Evolutionary conservation across 1,140 invertebrate species (phyloP).

Genomic region (Drosophila burlai): DNA sequence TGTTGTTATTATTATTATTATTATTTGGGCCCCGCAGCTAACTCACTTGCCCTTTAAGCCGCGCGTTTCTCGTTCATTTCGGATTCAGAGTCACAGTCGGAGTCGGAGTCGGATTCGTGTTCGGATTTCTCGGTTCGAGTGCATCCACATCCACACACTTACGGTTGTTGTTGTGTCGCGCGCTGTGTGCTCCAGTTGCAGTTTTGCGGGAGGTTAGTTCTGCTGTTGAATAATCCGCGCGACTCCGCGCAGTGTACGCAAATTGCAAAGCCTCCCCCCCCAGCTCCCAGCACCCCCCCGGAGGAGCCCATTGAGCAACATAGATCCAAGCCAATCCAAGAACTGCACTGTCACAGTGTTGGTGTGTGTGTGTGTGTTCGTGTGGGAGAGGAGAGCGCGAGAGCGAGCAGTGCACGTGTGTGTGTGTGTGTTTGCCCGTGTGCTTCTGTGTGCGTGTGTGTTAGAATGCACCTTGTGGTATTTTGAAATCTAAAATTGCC

Average conservation of each 20-base stretch:
- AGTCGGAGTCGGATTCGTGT: conserved; percentile 26
- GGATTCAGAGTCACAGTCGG: conserved; percentile 46
- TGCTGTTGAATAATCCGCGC: conserved; percentile 68
- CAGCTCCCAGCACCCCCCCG: conserved; percentile 23
- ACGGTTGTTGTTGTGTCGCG: conserved; percentile 38
- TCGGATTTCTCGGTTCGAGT: conserved; percentile 55
- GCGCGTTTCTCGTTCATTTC: conserved; percentile 52
- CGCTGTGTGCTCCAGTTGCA: conserved; percentile 45
- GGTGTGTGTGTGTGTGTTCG: conserved; percentile 27
- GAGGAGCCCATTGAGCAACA: conserved; percentile 67
- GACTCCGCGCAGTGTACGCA: conserved; percentile 47
- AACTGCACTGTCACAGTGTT: conserved; percentile 58
- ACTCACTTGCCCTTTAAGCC: conserved; percentile 74
- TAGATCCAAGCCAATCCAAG: conserved; percentile 65
- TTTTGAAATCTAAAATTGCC: conserved; percentile 82
- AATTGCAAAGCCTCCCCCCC: conserved; percentile 34
- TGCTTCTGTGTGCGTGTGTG: conserved; percentile 45
- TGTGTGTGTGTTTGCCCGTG: conserved; percentile 27
- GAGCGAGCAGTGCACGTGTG: conserved; percentile 10
- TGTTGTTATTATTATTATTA: conserved; percentile 77
- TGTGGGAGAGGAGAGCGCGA: conserved; percentile 19
- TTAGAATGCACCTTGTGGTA: conserved; percentile 83
- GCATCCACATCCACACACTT: conserved; percentile 37
- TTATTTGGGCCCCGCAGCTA: conserved; percentile 79
- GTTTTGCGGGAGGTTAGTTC: conserved; percentile 52